phyloP scores from a whole-genome alignment of 1,140 invertebrate genomes.

The Magallana ariakensis region DNA sequence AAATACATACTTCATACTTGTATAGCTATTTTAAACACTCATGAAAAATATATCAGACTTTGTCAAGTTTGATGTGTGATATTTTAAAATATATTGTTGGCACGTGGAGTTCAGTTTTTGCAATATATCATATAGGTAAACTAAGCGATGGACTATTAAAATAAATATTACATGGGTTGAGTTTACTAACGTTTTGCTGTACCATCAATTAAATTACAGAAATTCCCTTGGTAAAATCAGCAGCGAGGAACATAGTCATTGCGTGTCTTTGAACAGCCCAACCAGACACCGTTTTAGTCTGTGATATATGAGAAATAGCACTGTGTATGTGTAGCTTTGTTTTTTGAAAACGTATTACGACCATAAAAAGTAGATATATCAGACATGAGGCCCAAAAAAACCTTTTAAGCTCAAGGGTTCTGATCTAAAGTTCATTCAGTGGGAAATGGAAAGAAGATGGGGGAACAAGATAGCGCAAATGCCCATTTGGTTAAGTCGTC shows the following conservation, averaged over 20 bases:
- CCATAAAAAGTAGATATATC: no score
- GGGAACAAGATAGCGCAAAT: no score
- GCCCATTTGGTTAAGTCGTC: no score
- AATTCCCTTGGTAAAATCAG: no score
- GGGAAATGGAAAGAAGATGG: no score
- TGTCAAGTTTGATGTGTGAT: neutral
- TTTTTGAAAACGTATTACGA: no score
- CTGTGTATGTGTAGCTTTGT: no score
- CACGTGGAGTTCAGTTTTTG: neutral
- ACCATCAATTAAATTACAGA: neutral
- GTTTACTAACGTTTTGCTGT: neutral
- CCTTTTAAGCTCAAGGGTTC: no score
- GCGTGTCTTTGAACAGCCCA: neutral
- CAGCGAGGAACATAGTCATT: no score
- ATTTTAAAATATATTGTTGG: slow-evolving; percentile 8
- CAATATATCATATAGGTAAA: neutral
- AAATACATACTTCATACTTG: neutral
- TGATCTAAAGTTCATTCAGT: no score
- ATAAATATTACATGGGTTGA: slow-evolving; percentile 5
- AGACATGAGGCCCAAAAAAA: no score
- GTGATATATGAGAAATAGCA: no score
- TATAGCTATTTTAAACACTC: neutral
- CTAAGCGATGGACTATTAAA: neutral
- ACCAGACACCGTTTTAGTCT: neutral
- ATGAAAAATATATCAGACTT: neutral